Percentiles rank a stretch among this genome's conserved stretches.
Conservation (phyloP, 2,113 vertebrate genomes). For the Plestiodon gilberti region DNA sequence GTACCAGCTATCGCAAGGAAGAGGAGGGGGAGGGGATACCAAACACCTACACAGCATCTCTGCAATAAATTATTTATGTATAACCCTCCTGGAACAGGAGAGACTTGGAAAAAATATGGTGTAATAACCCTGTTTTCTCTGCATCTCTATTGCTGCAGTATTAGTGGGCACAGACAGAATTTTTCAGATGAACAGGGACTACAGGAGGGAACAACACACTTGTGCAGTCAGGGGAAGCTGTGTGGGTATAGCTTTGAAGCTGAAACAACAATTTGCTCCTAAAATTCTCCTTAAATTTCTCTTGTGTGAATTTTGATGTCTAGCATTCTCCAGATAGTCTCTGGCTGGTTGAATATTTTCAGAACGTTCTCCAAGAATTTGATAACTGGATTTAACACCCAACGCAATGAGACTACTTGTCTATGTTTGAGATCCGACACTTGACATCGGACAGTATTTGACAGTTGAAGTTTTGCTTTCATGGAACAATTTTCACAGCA, state of each 20-base stretch:
- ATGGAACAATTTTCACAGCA: too few species aligned
- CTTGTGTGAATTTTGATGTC: background rate
- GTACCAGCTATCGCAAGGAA: background rate
- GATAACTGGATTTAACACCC: background rate
- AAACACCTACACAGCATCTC: background rate
- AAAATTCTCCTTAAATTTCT: background rate
- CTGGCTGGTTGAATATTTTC: background rate
- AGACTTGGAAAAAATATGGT: background rate
- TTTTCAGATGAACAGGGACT: background rate
- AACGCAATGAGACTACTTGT: background rate
- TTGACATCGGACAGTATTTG: background rate
- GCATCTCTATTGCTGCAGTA: background rate
- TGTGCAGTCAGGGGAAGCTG: background rate
- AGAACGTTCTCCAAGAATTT: background rate
- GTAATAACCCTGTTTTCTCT: background rate
- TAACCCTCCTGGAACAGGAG: background rate
- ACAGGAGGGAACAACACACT: background rate
- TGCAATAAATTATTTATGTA: slow-evolving; percentile 8
- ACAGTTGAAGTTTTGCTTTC: too few species aligned
- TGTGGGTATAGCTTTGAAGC: background rate
- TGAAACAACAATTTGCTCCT: background rate
- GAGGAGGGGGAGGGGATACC: background rate
- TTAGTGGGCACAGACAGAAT: background rate
- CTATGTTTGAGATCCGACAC: background rate
- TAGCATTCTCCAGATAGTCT: background rate